Evolutionary conservation across 30 jellyfish, hydroid and myxozoan genomes (phyloP).

Genomic region (Aurelia sp.): DNA sequence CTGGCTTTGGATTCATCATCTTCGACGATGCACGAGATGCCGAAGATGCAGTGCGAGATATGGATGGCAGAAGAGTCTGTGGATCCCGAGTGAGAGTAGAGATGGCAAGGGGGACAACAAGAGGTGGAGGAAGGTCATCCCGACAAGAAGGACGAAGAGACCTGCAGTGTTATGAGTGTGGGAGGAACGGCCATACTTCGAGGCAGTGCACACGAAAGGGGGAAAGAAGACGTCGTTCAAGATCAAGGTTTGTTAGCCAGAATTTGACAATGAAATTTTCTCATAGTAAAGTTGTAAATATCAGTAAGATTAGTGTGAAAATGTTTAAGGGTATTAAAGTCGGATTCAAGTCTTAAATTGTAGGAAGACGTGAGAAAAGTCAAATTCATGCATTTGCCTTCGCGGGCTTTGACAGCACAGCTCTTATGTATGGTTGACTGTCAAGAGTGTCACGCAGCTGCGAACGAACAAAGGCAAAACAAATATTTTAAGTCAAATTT

Average conservation of each 20-base stretch:
- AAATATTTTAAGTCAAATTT: too few relatives aligned
- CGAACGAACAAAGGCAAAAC: too few relatives aligned
- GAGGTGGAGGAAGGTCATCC: slow-evolving; percentile 70
- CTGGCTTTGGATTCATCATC: slow-evolving; percentile 97
- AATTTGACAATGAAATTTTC: too few relatives aligned
- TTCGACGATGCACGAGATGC: slow-evolving; percentile 98
- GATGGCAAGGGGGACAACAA: slow-evolving; percentile 90
- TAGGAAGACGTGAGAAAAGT: too few relatives aligned
- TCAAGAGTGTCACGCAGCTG: too few relatives aligned
- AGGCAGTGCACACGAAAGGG: slow-evolving; percentile 89
- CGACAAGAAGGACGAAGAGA: slow-evolving; percentile 55
- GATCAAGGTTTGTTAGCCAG: slow-evolving; percentile 44
- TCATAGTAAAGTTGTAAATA: too few relatives aligned
- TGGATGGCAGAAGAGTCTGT: slow-evolving; percentile 97
- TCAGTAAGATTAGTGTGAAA: too few relatives aligned
- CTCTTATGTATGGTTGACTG: too few relatives aligned
- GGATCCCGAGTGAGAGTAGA: slow-evolving; percentile 96
- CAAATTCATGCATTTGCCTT: too few relatives aligned
- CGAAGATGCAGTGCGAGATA: slow-evolving; percentile 98
- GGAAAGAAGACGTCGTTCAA: slow-evolving; percentile 76
- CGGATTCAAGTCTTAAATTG: too few relatives aligned
- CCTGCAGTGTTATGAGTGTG: slow-evolving; percentile 91
- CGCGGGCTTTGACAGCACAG: too few relatives aligned
- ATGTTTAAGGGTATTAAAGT: too few relatives aligned
- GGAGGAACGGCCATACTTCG: slow-evolving; percentile 84